Conservation (phyloP, 1,140 invertebrate species). For the Diplogasteroides magnus region DNA sequence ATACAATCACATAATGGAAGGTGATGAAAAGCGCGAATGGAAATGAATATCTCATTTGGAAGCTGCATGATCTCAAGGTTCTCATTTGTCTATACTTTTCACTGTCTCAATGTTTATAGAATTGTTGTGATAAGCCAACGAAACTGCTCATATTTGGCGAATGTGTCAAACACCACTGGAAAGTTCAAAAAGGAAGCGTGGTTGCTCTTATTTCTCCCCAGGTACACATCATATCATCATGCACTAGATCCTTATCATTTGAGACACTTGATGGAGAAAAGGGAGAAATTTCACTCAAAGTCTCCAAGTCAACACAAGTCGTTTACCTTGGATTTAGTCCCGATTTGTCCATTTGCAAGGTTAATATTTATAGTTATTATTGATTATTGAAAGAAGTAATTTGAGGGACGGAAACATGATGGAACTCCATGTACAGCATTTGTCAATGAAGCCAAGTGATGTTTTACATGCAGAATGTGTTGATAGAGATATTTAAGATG, state of each 20-base stretch:
- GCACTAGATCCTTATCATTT: slow-evolving; percentile 4
- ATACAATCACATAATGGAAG: too few relatives aligned
- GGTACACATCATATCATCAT: background rate
- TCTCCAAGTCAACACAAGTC: slow-evolving; percentile 42
- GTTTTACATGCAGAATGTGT: too few relatives aligned
- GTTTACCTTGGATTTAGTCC: slow-evolving; percentile 43
- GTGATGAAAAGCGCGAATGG: slow-evolving; percentile 46
- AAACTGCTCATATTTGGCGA: slow-evolving; percentile 52
- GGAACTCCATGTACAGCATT: slow-evolving; percentile 30
- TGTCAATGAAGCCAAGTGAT: slow-evolving; percentile 24
- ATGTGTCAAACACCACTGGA: slow-evolving; percentile 46
- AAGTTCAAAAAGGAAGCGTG: slow-evolving; percentile 38
- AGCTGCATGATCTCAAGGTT: slow-evolving; percentile 34
- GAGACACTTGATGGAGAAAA: slow-evolving; percentile 25
- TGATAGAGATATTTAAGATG: too few relatives aligned
- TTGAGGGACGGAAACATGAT: slow-evolving; percentile 15
- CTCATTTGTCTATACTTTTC: slow-evolving; percentile 9
- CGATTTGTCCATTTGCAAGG: slow-evolving; percentile 39
- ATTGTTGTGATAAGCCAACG: slow-evolving; percentile 27
- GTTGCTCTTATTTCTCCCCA: slow-evolving; percentile 34
- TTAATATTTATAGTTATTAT: background rate
- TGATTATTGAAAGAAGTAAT: background rate
- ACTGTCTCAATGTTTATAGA: slow-evolving; percentile 17
- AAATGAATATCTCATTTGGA: slow-evolving; percentile 53
- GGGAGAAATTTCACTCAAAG: slow-evolving; percentile 21